A percentile compares a stretch with the other conserved stretches of the same genome.
These are phyloP conservation scores for Fundulus diaphanus DNA, from an alignment of 2,797 vertebrate species.

Conservation along the genomic window DNA sequence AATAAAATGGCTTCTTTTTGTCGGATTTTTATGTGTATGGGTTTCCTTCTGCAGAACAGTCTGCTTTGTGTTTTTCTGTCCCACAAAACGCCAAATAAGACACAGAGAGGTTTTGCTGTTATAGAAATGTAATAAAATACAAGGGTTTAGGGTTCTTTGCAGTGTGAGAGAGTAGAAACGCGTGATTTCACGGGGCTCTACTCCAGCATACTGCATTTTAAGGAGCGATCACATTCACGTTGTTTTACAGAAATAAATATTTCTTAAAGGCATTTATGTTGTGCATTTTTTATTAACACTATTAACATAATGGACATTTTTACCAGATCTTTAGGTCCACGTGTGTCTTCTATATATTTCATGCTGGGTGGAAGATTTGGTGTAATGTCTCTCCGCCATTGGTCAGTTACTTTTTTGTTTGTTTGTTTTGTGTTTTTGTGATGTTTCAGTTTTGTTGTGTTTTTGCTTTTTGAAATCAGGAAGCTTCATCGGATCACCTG, in stretches of 20 bases:
- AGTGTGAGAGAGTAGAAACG: no score
- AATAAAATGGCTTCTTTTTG: background rate
- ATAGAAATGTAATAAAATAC: background rate
- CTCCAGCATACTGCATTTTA: background rate
- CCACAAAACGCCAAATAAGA: background rate
- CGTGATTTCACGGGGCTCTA: background rate
- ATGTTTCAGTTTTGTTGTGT: no score
- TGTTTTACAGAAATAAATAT: background rate
- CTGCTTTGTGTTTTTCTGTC: background rate
- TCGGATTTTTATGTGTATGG: background rate
- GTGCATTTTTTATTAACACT: background rate
- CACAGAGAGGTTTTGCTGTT: background rate
- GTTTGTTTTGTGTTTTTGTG: background rate
- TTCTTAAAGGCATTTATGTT: background rate
- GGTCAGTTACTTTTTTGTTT: conserved; percentile 9
- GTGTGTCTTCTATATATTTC: background rate
- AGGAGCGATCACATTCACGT: background rate
- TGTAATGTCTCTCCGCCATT: background rate
- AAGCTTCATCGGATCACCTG: conserved; percentile 58
- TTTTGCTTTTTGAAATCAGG: conserved; percentile 46
- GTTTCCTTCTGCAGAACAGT: background rate
- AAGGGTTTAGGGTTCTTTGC: background rate
- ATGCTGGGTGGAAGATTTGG: background rate
- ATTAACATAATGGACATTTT: background rate
- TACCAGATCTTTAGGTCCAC: background rate